phyloP scores from a whole-genome alignment of 2,797 vertebrate genomes.

The Halcyon leucocephala region DNA sequence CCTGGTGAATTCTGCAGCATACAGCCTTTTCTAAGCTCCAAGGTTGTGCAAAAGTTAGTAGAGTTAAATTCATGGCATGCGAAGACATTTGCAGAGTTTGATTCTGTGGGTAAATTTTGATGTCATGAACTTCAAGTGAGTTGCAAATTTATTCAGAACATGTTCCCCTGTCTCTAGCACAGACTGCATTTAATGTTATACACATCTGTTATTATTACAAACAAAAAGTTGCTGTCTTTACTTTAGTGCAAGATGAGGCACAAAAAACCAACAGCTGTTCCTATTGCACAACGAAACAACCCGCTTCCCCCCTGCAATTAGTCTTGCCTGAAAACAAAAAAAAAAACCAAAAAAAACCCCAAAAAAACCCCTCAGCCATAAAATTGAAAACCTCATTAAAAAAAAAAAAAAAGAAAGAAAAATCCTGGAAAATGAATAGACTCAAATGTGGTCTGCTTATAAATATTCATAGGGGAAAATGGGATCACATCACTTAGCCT shows the following conservation, averaged over 20 bases:
- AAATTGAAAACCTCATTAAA: constrained; percentile 67
- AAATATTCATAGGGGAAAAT: constrained; percentile 81
- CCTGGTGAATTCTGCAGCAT: neutral
- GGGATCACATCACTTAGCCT: constrained; percentile 74
- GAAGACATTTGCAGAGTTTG: neutral
- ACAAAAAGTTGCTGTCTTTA: constrained; percentile 80
- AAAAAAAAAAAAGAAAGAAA: constrained; percentile 58
- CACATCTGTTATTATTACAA: constrained; percentile 84
- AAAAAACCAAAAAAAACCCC: neutral
- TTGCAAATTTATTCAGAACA: constrained; percentile 72
- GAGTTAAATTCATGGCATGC: neutral
- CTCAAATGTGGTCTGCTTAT: constrained; percentile 73
- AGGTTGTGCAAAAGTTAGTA: constrained; percentile 4
- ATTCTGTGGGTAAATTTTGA: constrained; percentile 58
- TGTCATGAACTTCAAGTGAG: constrained; percentile 59
- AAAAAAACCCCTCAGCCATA: neutral
- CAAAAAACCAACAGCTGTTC: constrained; percentile 82
- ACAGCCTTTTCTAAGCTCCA: neutral
- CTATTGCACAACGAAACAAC: constrained; percentile 80
- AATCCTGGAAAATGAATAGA: constrained; percentile 60
- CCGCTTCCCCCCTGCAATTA: constrained; percentile 60
- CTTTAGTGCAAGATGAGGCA: constrained; percentile 76
- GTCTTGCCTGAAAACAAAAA: constrained; percentile 75
- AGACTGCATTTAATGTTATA: constrained; percentile 77
- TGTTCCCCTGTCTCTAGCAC: constrained; percentile 54